Evolutionary conservation across 2,797 vertebrate genomes (phyloP), one percentile per base, ranked within the genome.

Genomic region (Danionella dracula): DNA sequence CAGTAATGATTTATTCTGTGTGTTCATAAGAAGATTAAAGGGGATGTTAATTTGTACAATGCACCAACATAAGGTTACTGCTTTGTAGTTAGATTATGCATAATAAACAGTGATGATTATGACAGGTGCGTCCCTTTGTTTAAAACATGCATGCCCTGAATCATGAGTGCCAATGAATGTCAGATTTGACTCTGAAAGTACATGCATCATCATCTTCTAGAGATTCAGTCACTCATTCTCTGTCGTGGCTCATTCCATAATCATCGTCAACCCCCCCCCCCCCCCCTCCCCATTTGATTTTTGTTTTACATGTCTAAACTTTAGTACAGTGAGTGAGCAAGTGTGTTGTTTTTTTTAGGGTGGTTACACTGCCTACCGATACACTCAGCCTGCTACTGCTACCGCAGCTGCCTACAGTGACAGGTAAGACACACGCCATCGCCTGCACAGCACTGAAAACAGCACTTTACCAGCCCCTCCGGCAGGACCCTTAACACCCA

Each of bases 391-490:
- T 84, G 90, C 94, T 87, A 92, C 94, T 83, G 91, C 95, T 86
- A 93, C 94, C 76, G 93, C 95, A 78, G 91, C 94, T 82, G 94
- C 94, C 90, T 97, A 96, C 92, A 96, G 94, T 92, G 95, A 97
- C 93, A 97, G 94, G 95, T 97, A 92, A 93, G 91, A 76, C 23
- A 61, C 44, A 46, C 54, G 37, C 44, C 49, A 49, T 41, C 60
- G 50, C 56, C 66, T 48, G 66, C 41, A 54, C 37, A 49, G 50
- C 59, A 31, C 55, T 23, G 27, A 66, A n/a, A 53, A 73, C 67
- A 73, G 16, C 59, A 68, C 60, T 46, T 56, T 59, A 71, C 60
- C 40, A 58, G 51, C 34, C 55, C 27, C 42, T 56, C 66, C 55
- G 49, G 53, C 44, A 12, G 40, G 48, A 23, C 67, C 57, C 59